These are phyloP conservation scores for Galago senegalensis DNA, from an alignment of 2,797 vertebrate genomes.

Conservation along the genomic window DNA sequence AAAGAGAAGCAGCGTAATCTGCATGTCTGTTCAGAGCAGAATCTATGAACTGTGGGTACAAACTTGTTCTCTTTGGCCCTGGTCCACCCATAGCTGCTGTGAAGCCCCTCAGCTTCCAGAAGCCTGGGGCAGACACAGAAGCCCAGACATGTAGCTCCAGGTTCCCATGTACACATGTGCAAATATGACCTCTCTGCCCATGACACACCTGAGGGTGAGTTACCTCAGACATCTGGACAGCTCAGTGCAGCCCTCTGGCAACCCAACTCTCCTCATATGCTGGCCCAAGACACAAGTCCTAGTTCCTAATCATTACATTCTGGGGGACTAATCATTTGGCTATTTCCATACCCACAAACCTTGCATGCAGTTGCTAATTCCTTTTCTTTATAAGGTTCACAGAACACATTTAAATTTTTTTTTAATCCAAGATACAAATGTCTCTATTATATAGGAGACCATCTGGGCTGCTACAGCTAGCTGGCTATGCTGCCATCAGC, in stretches of 20 bases:
- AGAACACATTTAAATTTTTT: conserved; percentile 80
- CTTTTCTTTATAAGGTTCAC: conserved; percentile 77
- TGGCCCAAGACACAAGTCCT: not conserved
- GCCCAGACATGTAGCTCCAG: accelerated
- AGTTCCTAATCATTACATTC: not conserved
- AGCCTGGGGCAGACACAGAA: not conserved
- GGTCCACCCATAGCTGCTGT: not conserved
- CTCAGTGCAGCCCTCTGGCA: not conserved
- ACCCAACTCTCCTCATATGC: accelerated
- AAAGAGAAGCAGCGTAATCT: not conserved
- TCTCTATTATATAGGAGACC: conserved; percentile 74
- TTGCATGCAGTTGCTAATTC: conserved; percentile 53
- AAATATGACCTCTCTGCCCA: not conserved
- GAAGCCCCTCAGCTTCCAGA: not conserved
- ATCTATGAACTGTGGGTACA: not conserved
- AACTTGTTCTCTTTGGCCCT: not conserved
- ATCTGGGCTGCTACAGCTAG: conserved; percentile 80
- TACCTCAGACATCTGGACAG: no score
- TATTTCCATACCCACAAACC: conserved; percentile 40
- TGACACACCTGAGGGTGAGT: accelerated
- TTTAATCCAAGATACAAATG: conserved; percentile 80
- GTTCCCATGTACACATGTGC: no score
- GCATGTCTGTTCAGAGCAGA: accelerated
- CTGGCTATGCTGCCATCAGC: conserved; percentile 78
- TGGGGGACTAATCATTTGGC: conserved; percentile 42